Percentiles rank a stretch among this genome's conserved stretches.
phyloP scores from a whole-genome alignment of 1,140 invertebrate genomes.

The Halesus radiatus region DNA sequence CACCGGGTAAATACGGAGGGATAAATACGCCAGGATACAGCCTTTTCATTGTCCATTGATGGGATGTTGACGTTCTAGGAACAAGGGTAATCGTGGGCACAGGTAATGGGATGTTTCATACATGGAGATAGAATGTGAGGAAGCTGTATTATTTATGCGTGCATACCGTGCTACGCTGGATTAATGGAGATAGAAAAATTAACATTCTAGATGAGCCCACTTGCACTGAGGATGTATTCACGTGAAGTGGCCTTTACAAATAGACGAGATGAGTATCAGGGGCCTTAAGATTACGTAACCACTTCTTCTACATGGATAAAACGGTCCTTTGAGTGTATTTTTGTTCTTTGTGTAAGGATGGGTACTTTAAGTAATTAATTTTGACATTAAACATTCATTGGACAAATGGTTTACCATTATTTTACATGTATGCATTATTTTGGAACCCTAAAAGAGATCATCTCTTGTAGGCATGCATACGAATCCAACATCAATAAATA shows the following conservation, averaged over 20 bases:
- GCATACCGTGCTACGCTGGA: conserved; percentile 1
- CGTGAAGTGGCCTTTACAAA: conserved; percentile 27
- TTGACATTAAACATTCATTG: too few relatives aligned
- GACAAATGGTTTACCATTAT: too few relatives aligned
- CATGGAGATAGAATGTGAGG: not conserved
- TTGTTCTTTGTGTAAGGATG: too few relatives aligned
- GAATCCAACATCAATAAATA: not conserved
- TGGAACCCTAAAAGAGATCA: too few relatives aligned
- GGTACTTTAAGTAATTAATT: too few relatives aligned
- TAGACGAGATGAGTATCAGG: conserved; percentile 31
- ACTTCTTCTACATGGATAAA: not conserved
- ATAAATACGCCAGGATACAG: conserved; percentile 37
- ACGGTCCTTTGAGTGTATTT: too few relatives aligned
- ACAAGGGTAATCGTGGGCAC: not conserved
- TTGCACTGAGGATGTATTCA: conserved; percentile 26
- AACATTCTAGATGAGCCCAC: conserved; percentile 42
- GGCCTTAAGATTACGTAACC: not conserved
- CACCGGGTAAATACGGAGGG: conserved; percentile 36
- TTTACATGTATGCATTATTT: too few relatives aligned
- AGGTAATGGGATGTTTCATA: not conserved
- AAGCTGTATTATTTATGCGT: conserved; percentile 1
- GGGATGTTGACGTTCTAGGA: conserved; percentile 13
- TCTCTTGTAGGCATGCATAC: too few relatives aligned
- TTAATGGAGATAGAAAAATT: conserved; percentile 52
- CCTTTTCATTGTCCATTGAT: conserved; percentile 43